phyloP scores from a whole-genome alignment of 2,113 vertebrate genomes.

The Brachionichthys hirsutus region DNA sequence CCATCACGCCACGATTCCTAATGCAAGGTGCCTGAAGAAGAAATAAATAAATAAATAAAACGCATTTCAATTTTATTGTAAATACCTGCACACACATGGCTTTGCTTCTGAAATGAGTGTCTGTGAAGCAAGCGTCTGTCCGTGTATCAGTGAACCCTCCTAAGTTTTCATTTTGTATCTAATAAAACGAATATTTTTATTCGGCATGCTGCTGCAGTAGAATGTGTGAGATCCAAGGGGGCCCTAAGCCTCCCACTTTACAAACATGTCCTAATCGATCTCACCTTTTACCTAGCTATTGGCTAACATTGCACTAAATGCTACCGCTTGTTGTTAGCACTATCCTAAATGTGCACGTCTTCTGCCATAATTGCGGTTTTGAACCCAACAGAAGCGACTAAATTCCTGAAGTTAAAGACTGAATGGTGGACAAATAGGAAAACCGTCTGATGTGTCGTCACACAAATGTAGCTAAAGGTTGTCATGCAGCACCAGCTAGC shows the following conservation, averaged over 20 bases:
- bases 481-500: conserved; percentile 46
- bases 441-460: conserved; percentile 58
- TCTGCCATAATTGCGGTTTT: neutral
- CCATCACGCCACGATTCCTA: conserved; percentile 45
- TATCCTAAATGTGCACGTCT: neutral
- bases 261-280: neutral
- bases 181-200: neutral
- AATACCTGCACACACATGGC: neutral
- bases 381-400: neutral
- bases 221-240: neutral
- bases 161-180: neutral
- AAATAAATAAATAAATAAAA: conserved; percentile 5
- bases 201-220: too few relatives aligned
- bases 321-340: conserved; percentile 23
- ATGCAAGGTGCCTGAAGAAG: conserved; percentile 35
- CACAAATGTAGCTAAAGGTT: conserved; percentile 53
- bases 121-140: conserved; percentile 17
- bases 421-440: too few relatives aligned
- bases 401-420: neutral
- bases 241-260: neutral
- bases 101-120: neutral
- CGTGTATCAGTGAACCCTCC: conserved; percentile 15
- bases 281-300: conserved; percentile 25
- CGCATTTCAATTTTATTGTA: conserved; percentile 14
- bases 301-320: conserved; percentile 38